These are phyloP conservation scores for Yponomeuta sedellus DNA, from an alignment of 2,888 invertebrate genomes.

Conservation along the genomic window DNA sequence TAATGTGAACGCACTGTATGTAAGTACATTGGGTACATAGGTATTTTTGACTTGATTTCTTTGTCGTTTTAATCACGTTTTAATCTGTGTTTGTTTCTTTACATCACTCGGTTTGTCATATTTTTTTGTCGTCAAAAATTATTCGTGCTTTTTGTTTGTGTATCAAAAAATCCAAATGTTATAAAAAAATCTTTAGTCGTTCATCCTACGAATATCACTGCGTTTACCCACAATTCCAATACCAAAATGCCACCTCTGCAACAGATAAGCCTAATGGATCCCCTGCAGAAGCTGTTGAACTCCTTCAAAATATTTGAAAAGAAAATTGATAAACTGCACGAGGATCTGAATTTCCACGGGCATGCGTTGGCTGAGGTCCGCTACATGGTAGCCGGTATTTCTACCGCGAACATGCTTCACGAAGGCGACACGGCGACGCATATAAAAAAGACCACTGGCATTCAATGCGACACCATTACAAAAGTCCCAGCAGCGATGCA, in stretches of 20 bases:
- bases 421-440: conserved; percentile 5
- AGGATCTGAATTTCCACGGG: conserved; percentile 47
- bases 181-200: background rate
- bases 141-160: too few relatives aligned
- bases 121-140: too few relatives aligned
- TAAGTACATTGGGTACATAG: too few relatives aligned
- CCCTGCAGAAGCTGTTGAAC: conserved; percentile 40
- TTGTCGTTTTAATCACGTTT: too few relatives aligned
- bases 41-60: too few relatives aligned
- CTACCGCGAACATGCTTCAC: conserved; percentile 30
- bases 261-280: conserved; percentile 26
- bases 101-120: too few relatives aligned
- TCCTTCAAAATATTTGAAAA: conserved; percentile 50
- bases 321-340: conserved; percentile 53
- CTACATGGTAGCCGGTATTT: conserved; percentile 38
- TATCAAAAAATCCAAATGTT: background rate
- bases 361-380: conserved; percentile 49
- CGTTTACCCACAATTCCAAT: background rate
- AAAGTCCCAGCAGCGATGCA: background rate
- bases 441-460: background rate
- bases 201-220: too few relatives aligned
- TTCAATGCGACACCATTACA: background rate
- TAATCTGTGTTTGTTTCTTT: too few relatives aligned
- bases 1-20: too few relatives aligned
- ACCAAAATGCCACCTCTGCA: background rate